Conservation (phyloP, 2,113 vertebrate genomes). For the Octodon degus region DNA sequence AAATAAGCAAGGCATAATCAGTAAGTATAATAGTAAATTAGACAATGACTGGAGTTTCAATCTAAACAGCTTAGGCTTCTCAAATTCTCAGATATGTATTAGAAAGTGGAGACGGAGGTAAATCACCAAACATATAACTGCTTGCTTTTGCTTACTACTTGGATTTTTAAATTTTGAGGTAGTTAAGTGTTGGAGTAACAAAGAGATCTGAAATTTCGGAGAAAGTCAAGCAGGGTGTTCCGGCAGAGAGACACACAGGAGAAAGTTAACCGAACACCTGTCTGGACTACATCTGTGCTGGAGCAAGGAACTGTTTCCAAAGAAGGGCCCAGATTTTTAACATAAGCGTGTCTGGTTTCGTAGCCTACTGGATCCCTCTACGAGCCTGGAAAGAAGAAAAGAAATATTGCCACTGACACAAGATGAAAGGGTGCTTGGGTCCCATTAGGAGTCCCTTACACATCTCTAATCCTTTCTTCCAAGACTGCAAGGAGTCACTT, state of each 20-base stretch:
- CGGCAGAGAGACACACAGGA: constrained; percentile 8
- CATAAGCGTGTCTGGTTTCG: background rate
- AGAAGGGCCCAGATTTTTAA: background rate
- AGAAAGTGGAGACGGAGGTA: constrained; percentile 17
- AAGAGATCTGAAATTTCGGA: background rate
- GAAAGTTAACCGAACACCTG: background rate
- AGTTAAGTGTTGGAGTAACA: background rate
- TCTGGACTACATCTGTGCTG: background rate
- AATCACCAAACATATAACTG: constrained; percentile 20
- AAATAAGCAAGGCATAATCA: constrained; percentile 10
- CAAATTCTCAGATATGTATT: background rate
- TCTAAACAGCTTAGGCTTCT: constrained; percentile 19
- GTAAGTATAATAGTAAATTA: background rate
- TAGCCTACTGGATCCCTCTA: background rate
- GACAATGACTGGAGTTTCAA: constrained; percentile 43
- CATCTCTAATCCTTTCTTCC: constrained; percentile 57
- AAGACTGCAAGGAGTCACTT: constrained; percentile 59
- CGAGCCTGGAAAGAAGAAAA: background rate
- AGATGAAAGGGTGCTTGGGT: constrained; percentile 51
- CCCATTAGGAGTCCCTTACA: constrained; percentile 19
- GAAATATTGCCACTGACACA: constrained; percentile 47
- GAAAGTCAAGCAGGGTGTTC: background rate
- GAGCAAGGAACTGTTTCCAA: background rate
- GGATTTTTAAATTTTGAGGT: background rate
- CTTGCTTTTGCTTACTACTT: constrained; percentile 28